Conservation (phyloP, 1,140 invertebrate genomes). For the Stegodyphus dumicola region DNA sequence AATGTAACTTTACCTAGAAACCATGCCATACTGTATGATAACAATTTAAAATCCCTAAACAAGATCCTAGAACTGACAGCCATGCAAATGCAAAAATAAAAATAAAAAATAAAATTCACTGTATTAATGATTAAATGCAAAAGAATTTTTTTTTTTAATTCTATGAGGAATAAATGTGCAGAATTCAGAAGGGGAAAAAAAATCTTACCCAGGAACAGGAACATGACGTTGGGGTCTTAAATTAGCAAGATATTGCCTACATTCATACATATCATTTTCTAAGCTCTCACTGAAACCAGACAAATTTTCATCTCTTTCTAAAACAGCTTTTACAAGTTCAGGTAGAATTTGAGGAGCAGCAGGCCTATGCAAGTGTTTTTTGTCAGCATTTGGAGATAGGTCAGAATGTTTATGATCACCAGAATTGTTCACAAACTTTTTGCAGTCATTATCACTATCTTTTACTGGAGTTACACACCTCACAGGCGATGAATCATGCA, state of each 20-base stretch:
- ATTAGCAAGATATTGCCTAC: conserved; percentile 64
- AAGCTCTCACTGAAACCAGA: conserved; percentile 39
- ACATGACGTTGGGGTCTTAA: conserved; percentile 63
- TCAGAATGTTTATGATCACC: conserved; percentile 11
- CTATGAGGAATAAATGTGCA: too few relatives aligned
- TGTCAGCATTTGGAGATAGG: conserved; percentile 11
- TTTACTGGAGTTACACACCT: conserved; percentile 22
- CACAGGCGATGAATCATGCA: conserved; percentile 10
- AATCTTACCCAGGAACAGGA: conserved; percentile 56
- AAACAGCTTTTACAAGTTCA: conserved; percentile 57
- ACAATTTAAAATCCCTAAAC: too few relatives aligned
- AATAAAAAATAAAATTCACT: too few relatives aligned
- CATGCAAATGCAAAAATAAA: too few relatives aligned
- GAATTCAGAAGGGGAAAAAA: too few relatives aligned
- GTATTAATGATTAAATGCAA: too few relatives aligned
- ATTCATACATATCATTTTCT: conserved; percentile 66
- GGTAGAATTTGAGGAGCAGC: conserved; percentile 46
- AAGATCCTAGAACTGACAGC: too few relatives aligned
- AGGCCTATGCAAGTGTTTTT: conserved; percentile 15
- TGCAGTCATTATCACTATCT: background rate
- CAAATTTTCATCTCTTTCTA: conserved; percentile 53
- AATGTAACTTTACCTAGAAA: too few relatives aligned
- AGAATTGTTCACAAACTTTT: conserved; percentile 29
- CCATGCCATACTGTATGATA: too few relatives aligned
- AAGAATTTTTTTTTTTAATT: too few relatives aligned